These are phyloP conservation scores for Buphagus erythrorhynchus DNA, from an alignment of 2,797 vertebrate genomes.

Conservation along the genomic window DNA sequence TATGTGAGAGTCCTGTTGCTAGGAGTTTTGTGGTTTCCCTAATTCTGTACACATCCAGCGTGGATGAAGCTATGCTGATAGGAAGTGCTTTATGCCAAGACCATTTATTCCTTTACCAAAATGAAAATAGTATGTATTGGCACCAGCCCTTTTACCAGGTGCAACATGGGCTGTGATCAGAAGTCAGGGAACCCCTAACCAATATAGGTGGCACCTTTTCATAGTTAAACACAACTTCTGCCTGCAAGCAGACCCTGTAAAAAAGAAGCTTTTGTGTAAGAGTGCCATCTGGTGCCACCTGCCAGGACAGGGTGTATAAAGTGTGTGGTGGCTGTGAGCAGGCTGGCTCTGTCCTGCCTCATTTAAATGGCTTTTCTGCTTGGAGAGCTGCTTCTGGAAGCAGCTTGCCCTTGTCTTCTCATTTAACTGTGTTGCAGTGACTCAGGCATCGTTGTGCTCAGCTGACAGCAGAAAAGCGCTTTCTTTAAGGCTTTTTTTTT, in stretches of 20 bases:
- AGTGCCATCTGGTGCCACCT: constrained; percentile 64
- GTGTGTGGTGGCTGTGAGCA: neutral
- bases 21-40: neutral
- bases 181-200: neutral
- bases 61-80: neutral
- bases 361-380: neutral
- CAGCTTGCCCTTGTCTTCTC: neutral
- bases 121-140: neutral
- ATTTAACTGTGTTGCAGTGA: neutral
- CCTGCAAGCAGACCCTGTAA: neutral
- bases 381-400: neutral
- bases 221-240: neutral
- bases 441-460: neutral
- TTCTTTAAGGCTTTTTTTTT: neutral
- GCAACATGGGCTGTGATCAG: neutral
- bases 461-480: neutral
- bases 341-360: neutral
- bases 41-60: neutral
- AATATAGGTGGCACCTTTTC: neutral
- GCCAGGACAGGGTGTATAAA: constrained; percentile 4
- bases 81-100: neutral
- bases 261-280: constrained; percentile 50
- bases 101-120: neutral
- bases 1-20: neutral
- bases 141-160: neutral